Evolutionary conservation across 2,797 vertebrate species (phyloP).

Genomic region (Melanotaenia boesemani): DNA sequence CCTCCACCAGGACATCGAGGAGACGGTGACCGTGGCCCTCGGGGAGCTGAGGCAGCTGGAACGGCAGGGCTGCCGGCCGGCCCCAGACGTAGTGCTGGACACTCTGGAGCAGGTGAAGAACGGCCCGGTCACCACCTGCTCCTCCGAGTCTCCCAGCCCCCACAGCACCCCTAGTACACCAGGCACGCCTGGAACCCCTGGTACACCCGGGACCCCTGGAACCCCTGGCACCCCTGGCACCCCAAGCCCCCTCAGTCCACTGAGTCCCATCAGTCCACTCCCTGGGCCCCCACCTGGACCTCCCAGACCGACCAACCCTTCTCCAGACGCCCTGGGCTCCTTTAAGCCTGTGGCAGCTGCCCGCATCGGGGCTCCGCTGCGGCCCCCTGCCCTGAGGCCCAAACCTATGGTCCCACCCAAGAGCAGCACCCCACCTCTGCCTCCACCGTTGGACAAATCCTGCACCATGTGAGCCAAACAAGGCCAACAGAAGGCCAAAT

Average conservation of each 20-base stretch:
- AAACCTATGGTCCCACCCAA: constrained; percentile 96
- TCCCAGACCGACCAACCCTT: constrained; percentile 82
- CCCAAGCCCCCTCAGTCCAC: constrained; percentile 90
- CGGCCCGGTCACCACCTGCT: constrained; percentile 77
- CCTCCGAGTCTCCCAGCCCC: constrained; percentile 87
- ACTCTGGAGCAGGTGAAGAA: constrained; percentile 96
- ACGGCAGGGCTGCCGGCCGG: constrained; percentile 90
- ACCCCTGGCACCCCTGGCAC: constrained; percentile 91
- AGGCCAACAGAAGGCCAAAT: constrained; percentile 68
- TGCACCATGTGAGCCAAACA: constrained; percentile 94
- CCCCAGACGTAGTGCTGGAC: constrained; percentile 95
- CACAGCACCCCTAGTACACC: constrained; percentile 85
- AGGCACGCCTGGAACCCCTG: constrained; percentile 77
- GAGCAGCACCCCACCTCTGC: constrained; percentile 89
- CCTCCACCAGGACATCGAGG: constrained; percentile 91
- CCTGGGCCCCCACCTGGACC: constrained; percentile 85
- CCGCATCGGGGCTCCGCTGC: constrained; percentile 90
- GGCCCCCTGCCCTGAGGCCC: constrained; percentile 95
- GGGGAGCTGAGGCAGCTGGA: constrained; percentile 94
- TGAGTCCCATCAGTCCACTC: constrained; percentile 94
- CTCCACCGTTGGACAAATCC: constrained; percentile 93
- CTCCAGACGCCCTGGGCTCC: constrained; percentile 91
- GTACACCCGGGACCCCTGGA: constrained; percentile 76
- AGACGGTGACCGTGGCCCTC: constrained; percentile 94
- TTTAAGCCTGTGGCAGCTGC: constrained; percentile 92